phyloP scores from a whole-genome alignment of 2,888 invertebrate species.

The Dryococelus australis region DNA sequence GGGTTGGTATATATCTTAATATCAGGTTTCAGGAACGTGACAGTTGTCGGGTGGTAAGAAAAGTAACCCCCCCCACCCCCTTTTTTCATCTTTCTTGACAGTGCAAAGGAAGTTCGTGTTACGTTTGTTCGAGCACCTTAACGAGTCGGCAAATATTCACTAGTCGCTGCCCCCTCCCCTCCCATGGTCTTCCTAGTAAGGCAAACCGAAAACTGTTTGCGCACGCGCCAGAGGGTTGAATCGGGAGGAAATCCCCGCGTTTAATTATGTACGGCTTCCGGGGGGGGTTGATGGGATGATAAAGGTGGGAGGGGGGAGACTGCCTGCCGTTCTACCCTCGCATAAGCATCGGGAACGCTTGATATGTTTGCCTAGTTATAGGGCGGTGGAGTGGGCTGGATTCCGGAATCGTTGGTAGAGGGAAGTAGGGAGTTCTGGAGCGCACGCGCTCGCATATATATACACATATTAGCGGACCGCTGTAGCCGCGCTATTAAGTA shows the following conservation, averaged over 20 bases:
- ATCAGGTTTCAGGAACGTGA: too few relatives aligned
- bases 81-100: neutral
- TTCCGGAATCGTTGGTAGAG: neutral
- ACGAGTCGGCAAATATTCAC: neutral
- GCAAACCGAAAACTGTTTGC: neutral
- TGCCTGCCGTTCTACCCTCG: neutral
- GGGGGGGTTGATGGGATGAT: neutral
- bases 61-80: too few relatives aligned
- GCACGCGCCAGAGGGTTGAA: neutral
- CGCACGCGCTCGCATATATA: neutral
- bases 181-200: too few relatives aligned
- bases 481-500: neutral
- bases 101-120: neutral
- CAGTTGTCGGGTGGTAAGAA: too few relatives aligned
- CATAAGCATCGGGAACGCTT: neutral
- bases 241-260: neutral
- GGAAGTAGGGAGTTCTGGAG: neutral
- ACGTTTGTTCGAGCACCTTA: neutral
- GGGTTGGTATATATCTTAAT: too few relatives aligned
- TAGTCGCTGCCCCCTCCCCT: neutral
- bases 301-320: too few relatives aligned
- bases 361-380: neutral
- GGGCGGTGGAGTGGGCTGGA: neutral
- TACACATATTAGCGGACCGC: neutral
- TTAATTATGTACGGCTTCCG: conserved; percentile 11